phyloP scores from a whole-genome alignment of 2,888 invertebrate species.

The Meloe dianella region DNA sequence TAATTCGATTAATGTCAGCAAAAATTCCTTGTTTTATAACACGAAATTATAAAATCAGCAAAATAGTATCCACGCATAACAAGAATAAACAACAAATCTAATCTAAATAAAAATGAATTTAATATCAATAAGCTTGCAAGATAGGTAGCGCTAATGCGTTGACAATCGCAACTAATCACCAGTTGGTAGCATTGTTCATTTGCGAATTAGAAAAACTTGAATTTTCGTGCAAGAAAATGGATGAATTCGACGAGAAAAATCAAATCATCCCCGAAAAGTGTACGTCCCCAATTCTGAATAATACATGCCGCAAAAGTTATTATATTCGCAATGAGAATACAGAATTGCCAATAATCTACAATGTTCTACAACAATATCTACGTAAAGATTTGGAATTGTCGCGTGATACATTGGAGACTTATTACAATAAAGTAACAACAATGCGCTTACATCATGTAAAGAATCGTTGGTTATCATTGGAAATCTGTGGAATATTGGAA shows the following conservation, averaged over 20 bases:
- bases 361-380: background rate
- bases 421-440: background rate
- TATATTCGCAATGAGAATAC: background rate
- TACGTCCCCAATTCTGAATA: background rate
- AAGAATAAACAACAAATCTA: too few relatives aligned
- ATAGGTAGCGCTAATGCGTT: background rate
- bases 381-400: background rate
- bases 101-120: too few relatives aligned
- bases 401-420: background rate
- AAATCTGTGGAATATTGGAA: slow-evolving; percentile 3
- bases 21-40: too few relatives aligned
- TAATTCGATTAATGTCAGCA: too few relatives aligned
- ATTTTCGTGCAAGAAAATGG: slow-evolving; percentile 7
- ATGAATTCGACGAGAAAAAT: background rate
- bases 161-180: background rate
- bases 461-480: slow-evolving; percentile 5
- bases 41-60: too few relatives aligned
- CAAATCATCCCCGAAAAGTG: background rate
- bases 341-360: background rate
- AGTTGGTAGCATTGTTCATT: background rate
- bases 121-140: too few relatives aligned
- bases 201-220: background rate
- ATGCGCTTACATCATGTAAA: background rate
- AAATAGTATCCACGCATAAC: too few relatives aligned
- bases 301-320: background rate